Evolutionary conservation across 30 jellyfish, hydroid and myxozoan genomes (phyloP), one percentile per base, ranked within the genome.

Genomic region (Aurelia sp.): DNA sequence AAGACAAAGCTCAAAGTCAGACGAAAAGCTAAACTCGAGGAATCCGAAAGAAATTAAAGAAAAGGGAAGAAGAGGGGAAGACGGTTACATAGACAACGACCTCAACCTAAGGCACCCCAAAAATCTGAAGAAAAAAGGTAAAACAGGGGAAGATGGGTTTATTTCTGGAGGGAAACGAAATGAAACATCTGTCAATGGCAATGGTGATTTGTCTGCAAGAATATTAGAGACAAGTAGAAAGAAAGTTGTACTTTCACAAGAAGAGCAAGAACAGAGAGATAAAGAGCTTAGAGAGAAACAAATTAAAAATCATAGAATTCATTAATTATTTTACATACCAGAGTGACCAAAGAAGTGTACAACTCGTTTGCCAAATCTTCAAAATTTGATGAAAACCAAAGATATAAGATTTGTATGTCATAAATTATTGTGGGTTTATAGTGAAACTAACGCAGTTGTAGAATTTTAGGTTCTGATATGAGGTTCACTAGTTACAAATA

Each of bases 121-220:
- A 41, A 63, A 64, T 51, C 44, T 78, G n/a, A 63, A 48, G 75
- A 84, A 57, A 63, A 10, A 63, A 8, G 93, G 93, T 19, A 77
- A 57, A 31, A 72, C 41, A 47, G 93, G 93, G 11, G 93, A 84
- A 44, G 93, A 84, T 17, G 93, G 93, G 3, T 16, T 64, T 44
- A 63, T 19, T 20, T 70, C 24, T n/a, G 30, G 67, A 9, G 75
- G 60, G 4, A 72, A 72, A 33, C 48, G 60, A 10, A 27, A 51
- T 44, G 76, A 60, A 7, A 72, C 62, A 4, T 22, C 82, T 4
- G 62, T 76, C 66, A 27, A 27, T 20, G 24, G 27, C 57, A 50
- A 50, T 7, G 69, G 76, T 6, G 48, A 38, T 4, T 9, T 13
- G 68, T 60, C 63, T 10, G 33, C 30, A 31, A 19, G 63, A 17